Percentiles rank a stretch among this genome's conserved stretches.
phyloP scores from a whole-genome alignment of 2,113 vertebrate species.

The Rafetus swinhoei region DNA sequence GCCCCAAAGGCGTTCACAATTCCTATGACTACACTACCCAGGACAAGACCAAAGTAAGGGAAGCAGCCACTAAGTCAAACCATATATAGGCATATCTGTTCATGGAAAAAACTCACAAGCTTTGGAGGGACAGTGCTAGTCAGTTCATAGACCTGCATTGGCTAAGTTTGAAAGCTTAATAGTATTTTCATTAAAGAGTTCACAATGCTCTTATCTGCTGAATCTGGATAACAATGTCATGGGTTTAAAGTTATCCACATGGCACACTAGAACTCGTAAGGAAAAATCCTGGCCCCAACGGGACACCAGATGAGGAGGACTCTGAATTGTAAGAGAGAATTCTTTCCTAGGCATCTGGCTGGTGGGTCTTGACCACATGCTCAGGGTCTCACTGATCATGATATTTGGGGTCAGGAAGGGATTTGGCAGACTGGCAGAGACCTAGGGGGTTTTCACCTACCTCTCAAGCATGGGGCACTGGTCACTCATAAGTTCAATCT shows the following conservation, averaged over 20 bases:
- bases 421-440: not conserved
- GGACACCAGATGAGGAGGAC: not conserved
- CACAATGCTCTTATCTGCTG: conserved; percentile 22
- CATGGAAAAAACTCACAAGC: not conserved
- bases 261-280: conserved; percentile 6
- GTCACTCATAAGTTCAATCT: not conserved
- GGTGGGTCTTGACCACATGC: too few relatives aligned
- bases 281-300: conserved; percentile 2
- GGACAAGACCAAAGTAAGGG: not conserved
- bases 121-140: not conserved
- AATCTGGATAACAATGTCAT: not conserved
- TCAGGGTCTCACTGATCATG: too few relatives aligned
- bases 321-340: too few relatives aligned
- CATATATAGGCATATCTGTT: not conserved
- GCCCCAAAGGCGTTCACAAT: not conserved
- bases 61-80: not conserved
- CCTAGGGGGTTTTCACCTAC: not conserved
- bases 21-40: not conserved
- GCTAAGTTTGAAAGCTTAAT: conserved; percentile 17
- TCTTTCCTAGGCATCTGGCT: too few relatives aligned
- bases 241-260: not conserved
- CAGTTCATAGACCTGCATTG: not conserved
- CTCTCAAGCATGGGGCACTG: not conserved
- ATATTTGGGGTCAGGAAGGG: too few relatives aligned
- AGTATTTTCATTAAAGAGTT: not conserved